phyloP scores from a whole-genome alignment of 2,888 invertebrate genomes.

The Achlya flavicornis region DNA sequence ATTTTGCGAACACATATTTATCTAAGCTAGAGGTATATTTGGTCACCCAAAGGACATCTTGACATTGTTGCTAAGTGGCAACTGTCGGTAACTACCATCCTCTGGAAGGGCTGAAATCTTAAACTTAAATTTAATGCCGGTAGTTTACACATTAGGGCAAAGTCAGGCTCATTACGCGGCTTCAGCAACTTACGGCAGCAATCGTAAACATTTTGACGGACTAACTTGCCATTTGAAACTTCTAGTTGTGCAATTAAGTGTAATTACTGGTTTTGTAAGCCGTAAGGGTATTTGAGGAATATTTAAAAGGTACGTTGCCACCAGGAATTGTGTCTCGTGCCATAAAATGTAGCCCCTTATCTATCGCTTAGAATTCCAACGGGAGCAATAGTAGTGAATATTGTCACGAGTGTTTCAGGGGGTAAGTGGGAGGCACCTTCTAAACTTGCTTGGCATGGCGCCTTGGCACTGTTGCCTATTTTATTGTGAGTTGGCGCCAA shows the following conservation, averaged over 20 bases:
- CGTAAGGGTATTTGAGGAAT: conserved; percentile 11
- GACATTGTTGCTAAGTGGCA: conserved; percentile 14
- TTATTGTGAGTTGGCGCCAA: conserved; percentile 68
- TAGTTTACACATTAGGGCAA: conserved; percentile 47
- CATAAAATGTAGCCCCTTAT: conserved; percentile 6
- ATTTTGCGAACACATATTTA: not conserved
- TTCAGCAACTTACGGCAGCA: conserved; percentile 41
- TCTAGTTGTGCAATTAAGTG: conserved; percentile 29
- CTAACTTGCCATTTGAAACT: conserved; percentile 37
- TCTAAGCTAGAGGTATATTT: not conserved
- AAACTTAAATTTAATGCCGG: conserved; percentile 49
- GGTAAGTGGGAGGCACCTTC: conserved; percentile 26
- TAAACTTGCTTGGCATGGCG: conserved; percentile 70
- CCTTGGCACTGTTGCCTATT: conserved; percentile 67
- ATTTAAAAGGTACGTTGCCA: conserved; percentile 7
- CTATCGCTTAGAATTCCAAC: conserved; percentile 13
- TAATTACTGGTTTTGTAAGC: conserved; percentile 6
- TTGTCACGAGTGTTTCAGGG: conserved; percentile 9
- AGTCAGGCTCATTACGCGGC: conserved; percentile 42
- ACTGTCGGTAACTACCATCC: conserved; percentile 20
- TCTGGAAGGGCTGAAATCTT: conserved; percentile 35
- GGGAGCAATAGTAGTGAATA: conserved; percentile 15
- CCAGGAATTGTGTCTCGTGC: not conserved
- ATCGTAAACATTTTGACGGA: conserved; percentile 47
- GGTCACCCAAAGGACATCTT: not conserved